These are phyloP conservation scores for Drosophila willistoni DNA, from an alignment of 1,140 invertebrate genomes.

Conservation along the genomic window DNA sequence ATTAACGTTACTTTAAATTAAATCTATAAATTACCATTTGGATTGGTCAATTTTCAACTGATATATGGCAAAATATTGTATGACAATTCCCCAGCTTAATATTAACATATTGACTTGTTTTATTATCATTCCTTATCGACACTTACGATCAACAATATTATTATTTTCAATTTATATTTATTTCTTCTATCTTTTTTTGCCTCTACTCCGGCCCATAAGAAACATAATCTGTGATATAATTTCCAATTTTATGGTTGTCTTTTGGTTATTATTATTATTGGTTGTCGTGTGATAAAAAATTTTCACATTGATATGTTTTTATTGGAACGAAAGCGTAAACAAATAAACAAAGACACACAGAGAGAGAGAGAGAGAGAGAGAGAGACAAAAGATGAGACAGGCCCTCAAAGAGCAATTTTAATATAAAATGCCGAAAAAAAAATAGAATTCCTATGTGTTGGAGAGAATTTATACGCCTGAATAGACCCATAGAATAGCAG, in stretches of 20 bases:
- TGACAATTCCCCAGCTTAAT: slow-evolving; percentile 33
- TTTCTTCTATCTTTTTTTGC: slow-evolving; percentile 45
- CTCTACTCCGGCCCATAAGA: slow-evolving; percentile 44
- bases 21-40: neutral
- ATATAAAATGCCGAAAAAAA: slow-evolving; percentile 59
- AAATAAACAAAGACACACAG: slow-evolving; percentile 32
- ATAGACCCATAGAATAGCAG: slow-evolving; percentile 31
- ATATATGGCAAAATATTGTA: slow-evolving; percentile 6
- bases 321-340: slow-evolving; percentile 39
- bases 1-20: too few species aligned
- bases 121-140: neutral
- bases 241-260: slow-evolving; percentile 68
- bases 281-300: slow-evolving; percentile 58
- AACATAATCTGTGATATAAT: slow-evolving; percentile 78
- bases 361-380: slow-evolving; percentile 54
- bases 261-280: slow-evolving; percentile 33
- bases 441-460: slow-evolving; percentile 58
- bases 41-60: neutral
- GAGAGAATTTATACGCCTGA: slow-evolving; percentile 66
- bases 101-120: slow-evolving; percentile 34
- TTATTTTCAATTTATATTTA: slow-evolving; percentile 57
- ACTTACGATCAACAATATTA: slow-evolving; percentile 12
- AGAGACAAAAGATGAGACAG: slow-evolving; percentile 8
- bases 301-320: slow-evolving; percentile 74
- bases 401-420: slow-evolving; percentile 75